Evolutionary conservation across 2,888 invertebrate species (phyloP), one percentile per base, ranked within the genome.

Genomic region (Antheraea yamamai): DNA sequence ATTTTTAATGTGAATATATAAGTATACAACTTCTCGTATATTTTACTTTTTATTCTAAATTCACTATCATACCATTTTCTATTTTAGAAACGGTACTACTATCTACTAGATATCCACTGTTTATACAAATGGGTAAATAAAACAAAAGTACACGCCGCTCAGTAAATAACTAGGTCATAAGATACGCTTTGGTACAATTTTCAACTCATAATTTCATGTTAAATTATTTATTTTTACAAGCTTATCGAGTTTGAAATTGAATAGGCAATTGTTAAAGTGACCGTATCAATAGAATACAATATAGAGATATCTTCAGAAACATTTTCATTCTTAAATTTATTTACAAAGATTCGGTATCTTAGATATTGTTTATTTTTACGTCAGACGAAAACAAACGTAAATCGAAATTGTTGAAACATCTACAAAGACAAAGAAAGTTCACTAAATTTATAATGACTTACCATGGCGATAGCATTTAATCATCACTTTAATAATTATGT

Each of bases 111-210:
- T 39, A 70, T 70, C 39, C 39, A 70, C 70, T 70, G 39, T 39
- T 70, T 70, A 70, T 70, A 78, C 76, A 83, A 78, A 80, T 79
- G 74, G 71, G 76, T 78, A 82, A 78, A 82, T 79, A 81, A 83
- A 80, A 47, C 75, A 82, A 84, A 84, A 80, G 76, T 78, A 80
- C 75, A 80, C 77, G 79, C 80, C 79, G 78, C 77, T 82, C 80
- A 79, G 78, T 80, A 82, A 87, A 79, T 83, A 84, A 81, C 80
- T 81, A 79, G 86, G 85, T 83, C 84, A 87, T 81, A 83, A 81
- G 83, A 86, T 79, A 85, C 83, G 85, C 81, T 84, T 87, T 85
- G 76, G 79, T 85, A 77, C 78, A 80, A 82, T 79, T 80, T 81
- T 80, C 80, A 81, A 82, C 79, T 82, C 78, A 75, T 74, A 75